Percentiles rank a stretch among this genome's conserved stretches.
Evolutionary conservation across 2,797 vertebrate genomes (phyloP).

Genomic region (Cercopithecus neglectus): DNA sequence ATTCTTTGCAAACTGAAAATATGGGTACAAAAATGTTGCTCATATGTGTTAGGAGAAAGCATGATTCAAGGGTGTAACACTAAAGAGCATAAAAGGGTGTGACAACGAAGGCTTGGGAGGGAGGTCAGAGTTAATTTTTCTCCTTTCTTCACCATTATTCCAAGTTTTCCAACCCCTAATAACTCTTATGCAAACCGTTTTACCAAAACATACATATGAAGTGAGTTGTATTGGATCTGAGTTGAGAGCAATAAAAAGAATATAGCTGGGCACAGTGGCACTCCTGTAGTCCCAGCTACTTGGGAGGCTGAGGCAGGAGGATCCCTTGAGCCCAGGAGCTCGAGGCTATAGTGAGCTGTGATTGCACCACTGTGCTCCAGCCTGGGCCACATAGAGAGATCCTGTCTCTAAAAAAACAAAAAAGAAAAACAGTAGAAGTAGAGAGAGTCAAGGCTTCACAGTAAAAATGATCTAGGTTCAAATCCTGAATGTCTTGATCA

Average conservation of each 20-base stretch:
- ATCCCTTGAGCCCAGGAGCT: too few species aligned
- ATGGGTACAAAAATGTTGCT: not conserved
- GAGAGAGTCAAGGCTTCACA: rapidly evolving
- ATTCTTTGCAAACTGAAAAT: not conserved
- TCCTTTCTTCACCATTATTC: not conserved
- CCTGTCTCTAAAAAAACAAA: too few species aligned
- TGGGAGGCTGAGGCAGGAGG: too few species aligned
- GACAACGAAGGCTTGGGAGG: not conserved
- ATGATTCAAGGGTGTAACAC: not conserved
- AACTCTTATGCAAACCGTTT: not conserved
- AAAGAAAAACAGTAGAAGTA: not conserved
- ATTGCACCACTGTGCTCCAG: too few species aligned
- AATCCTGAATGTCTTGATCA: rapidly evolving
- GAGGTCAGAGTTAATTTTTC: not conserved
- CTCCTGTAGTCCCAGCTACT: too few species aligned
- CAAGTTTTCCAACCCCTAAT: not conserved
- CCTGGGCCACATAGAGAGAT: too few species aligned
- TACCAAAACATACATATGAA: not conserved
- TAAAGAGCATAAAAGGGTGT: too few species aligned
- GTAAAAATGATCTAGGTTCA: too few species aligned
- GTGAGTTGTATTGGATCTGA: not conserved
- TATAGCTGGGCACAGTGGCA: too few species aligned
- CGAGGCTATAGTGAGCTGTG: too few species aligned
- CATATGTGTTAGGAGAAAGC: not conserved
- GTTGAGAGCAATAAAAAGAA: not conserved